Conservation (phyloP, 2,888 invertebrate genomes). For the Gisinianus flammeolus region DNA sequence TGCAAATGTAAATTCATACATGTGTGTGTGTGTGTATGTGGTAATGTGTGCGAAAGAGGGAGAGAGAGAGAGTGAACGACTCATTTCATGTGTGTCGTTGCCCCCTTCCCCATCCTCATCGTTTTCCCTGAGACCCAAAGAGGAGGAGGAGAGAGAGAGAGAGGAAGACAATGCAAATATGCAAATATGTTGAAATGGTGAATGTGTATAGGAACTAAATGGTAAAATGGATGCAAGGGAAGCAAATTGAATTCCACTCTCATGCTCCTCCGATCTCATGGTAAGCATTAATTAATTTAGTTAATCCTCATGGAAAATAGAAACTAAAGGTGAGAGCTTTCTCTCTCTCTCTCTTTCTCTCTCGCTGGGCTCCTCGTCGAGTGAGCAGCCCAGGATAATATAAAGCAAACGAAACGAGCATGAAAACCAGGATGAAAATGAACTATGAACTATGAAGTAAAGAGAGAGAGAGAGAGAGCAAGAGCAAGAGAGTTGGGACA, state of each 20-base stretch:
- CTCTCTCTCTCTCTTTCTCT: background rate
- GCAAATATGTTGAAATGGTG: background rate
- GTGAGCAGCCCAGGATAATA: background rate
- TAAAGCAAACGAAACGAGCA: background rate
- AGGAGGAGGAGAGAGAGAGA: background rate
- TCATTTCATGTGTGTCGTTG: too few species aligned
- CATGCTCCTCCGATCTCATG: background rate
- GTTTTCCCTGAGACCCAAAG: too few species aligned
- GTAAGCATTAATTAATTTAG: slow-evolving; percentile 26
- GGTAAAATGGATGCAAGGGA: background rate
- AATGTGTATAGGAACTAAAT: slow-evolving; percentile 1
- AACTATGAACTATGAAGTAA: too few species aligned
- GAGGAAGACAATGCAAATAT: background rate
- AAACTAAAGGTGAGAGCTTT: slow-evolving; percentile 10
- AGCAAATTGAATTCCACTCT: slow-evolving; percentile 4
- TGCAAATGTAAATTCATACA: too few species aligned
- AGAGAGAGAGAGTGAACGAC: too few species aligned
- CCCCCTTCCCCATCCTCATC: too few species aligned
- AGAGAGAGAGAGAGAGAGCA: too few species aligned
- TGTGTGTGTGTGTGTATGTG: background rate
- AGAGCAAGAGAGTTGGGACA: too few species aligned
- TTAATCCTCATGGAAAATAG: slow-evolving; percentile 8
- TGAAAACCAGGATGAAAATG: too few species aligned
- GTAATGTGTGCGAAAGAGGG: background rate
- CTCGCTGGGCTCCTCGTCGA: too few species aligned